Base-by-base conservation (phyloP, 92 coral and sea anemone species). In the Zoanthus gigantus region DNA sequence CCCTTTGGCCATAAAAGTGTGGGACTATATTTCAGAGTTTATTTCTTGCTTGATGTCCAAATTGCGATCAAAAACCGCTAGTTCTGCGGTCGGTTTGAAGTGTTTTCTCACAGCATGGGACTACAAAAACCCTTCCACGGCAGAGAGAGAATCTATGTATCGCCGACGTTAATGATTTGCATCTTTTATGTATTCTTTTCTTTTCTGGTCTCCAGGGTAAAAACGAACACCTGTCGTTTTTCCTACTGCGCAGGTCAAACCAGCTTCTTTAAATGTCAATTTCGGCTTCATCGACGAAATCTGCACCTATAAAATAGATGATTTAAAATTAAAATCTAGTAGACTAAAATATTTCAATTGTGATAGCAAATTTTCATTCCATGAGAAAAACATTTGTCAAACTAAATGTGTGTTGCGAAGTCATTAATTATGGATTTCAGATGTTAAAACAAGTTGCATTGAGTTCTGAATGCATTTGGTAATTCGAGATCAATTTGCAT, bases 381-480 rank as follows among this genome's bases (percentile, higher is more conserved):
- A 32, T 6, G 61, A 45, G 23, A 81, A 46, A 4, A 29, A 11
- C 3, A 18, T 65, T 3, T 44, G 37, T 16, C 6, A 34, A 53
- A 13, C 1, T 73, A 12, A 77, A 54, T 18, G 28, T 56, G 48
- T 45, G 57, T 65, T 44, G 54, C 5, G 30, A 31, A 30, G 74
- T 46, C 75, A 81, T 81, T 63, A 81, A 81, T 66, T 65, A 81
- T 81, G 63, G 66, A 79, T 79, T 42, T 34, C 46, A 60, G 5
- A 61, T 79, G 44, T n/a, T 63, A 79, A 79, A 81, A 81, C 85
- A 81, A 63, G 75, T 75, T 74, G 75, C 67, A 46, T 65, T 81
- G 85, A 81, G 65, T 65, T 66, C 48, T 65, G 73, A 66, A 79
- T 45, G 45, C 71, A 81, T 66, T 81, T 13, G 74, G 74, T 81